Percentiles rank a stretch among this genome's conserved stretches.
These are phyloP conservation scores for Urocitellus parryii DNA, from an alignment of 2,113 vertebrate species.

Conservation along the genomic window DNA sequence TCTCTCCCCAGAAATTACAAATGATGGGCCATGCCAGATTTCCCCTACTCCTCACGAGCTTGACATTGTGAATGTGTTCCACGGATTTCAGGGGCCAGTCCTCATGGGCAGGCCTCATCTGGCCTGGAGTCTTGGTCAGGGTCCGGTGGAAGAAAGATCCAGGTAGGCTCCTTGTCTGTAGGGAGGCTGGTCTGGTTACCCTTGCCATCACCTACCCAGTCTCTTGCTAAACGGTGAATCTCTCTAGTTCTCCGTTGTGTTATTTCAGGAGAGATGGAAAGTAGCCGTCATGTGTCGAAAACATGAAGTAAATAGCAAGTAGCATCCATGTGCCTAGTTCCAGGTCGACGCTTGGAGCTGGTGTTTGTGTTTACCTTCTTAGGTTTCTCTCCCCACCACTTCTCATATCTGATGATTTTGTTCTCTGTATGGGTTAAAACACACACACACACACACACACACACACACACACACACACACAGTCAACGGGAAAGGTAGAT, in stretches of 20 bases:
- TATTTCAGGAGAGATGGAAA: conserved; percentile 7
- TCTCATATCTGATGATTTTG: neutral
- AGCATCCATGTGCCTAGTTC: neutral
- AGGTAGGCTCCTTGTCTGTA: neutral
- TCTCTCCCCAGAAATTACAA: neutral
- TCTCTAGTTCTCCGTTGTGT: neutral
- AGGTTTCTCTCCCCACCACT: neutral
- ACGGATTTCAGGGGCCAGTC: neutral
- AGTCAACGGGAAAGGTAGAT: neutral
- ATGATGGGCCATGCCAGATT: no score
- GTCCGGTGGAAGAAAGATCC: neutral
- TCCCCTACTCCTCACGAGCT: neutral
- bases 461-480: rapidly evolving
- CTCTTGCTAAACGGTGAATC: neutral
- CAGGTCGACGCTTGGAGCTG: neutral
- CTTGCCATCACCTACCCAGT: neutral
- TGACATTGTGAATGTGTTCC: neutral
- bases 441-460: neutral
- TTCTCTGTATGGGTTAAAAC: neutral
- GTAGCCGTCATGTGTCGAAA: neutral
- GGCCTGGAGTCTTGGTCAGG: neutral
- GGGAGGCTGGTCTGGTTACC: neutral
- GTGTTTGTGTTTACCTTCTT: neutral
- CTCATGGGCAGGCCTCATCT: neutral
- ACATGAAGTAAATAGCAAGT: neutral